phyloP scores from a whole-genome alignment of 2,888 invertebrate species.

The Linnaemya vulpina region DNA sequence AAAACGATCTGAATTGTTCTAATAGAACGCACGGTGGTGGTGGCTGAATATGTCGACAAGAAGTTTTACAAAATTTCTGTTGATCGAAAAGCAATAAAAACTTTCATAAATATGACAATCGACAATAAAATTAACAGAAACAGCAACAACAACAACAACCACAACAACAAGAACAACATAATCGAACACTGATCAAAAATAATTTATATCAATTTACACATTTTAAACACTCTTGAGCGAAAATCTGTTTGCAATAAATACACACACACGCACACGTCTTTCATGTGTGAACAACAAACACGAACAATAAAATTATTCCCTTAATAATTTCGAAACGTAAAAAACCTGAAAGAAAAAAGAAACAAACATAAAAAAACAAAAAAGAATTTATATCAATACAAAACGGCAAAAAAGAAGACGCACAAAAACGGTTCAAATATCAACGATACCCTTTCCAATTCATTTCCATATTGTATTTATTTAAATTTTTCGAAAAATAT shows the following conservation, averaged over 20 bases:
- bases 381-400: constrained; percentile 42
- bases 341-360: no score
- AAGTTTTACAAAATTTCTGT: not conserved
- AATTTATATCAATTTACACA: constrained; percentile 74
- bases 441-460: constrained; percentile 65
- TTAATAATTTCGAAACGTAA: constrained; percentile 28
- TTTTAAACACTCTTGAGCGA: constrained; percentile 40
- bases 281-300: not conserved
- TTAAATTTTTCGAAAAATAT: not conserved
- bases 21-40: not conserved
- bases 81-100: constrained; percentile 5
- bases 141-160: constrained; percentile 2
- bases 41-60: not conserved
- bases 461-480: constrained; percentile 59
- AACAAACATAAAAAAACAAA: no score
- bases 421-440: constrained; percentile 55
- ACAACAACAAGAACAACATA: constrained; percentile 14
- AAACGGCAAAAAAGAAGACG: constrained; percentile 22
- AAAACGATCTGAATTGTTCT: not conserved
- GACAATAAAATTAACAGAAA: constrained; percentile 4
- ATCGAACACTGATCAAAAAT: constrained; percentile 71
- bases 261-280: not conserved
- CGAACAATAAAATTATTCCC: constrained; percentile 34
- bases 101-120: not conserved
- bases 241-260: constrained; percentile 30